Evolutionary conservation across 1,140 invertebrate species (phyloP).

Genomic region (Drosophila lowei): DNA sequence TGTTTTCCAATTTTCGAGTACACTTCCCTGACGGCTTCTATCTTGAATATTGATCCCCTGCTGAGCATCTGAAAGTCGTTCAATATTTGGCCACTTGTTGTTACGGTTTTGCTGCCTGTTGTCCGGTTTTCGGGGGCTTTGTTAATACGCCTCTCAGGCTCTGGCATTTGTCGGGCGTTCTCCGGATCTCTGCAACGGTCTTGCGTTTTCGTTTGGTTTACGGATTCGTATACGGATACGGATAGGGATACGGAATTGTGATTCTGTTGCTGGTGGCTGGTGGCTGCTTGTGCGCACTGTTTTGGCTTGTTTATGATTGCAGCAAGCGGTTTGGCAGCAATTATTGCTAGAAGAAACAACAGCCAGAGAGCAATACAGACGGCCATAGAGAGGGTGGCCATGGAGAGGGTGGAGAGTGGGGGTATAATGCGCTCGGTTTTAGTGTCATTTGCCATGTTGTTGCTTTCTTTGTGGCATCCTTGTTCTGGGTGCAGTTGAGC

Average conservation of each 20-base stretch:
- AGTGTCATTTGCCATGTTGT: constrained; percentile 61
- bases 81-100: constrained; percentile 13
- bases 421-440: constrained; percentile 64
- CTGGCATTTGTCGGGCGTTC: constrained; percentile 43
- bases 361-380: neutral
- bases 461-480: constrained; percentile 41
- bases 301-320: constrained; percentile 65
- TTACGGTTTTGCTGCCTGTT: constrained; percentile 18
- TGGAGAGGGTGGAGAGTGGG: neutral
- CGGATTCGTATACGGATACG: constrained; percentile 28
- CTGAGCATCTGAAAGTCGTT: constrained; percentile 22
- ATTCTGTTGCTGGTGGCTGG: constrained; percentile 17
- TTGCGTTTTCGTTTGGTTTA: constrained; percentile 40
- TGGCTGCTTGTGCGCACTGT: constrained; percentile 4
- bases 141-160: constrained; percentile 44
- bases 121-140: constrained; percentile 41
- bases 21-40: too few species aligned
- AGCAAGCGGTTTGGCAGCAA: constrained; percentile 70
- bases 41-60: too few species aligned
- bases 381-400: neutral
- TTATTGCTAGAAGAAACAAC: constrained; percentile 39
- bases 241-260: too few species aligned
- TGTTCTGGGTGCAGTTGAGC: constrained; percentile 51
- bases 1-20: too few species aligned
- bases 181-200: neutral